Conservation (phyloP, 1,140 invertebrate genomes). For the Ips typographus region DNA sequence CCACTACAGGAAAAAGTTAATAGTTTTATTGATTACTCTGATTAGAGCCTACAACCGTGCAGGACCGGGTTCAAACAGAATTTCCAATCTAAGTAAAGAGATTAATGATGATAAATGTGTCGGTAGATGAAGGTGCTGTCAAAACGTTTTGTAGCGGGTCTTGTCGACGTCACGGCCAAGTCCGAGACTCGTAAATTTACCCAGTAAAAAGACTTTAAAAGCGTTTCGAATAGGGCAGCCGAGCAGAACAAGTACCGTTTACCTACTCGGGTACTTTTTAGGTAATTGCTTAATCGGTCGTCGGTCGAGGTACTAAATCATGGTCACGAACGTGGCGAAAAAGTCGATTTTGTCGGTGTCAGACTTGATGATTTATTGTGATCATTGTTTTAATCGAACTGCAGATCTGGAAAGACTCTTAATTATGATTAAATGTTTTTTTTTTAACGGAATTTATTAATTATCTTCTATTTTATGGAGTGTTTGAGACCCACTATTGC, state of each 20-base stretch:
- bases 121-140: constrained; percentile 8
- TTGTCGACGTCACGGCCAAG: constrained; percentile 8
- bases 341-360: constrained; percentile 8
- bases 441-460: too few relatives aligned
- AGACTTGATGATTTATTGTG: neutral
- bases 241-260: constrained; percentile 36
- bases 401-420: too few relatives aligned
- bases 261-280: constrained; percentile 31
- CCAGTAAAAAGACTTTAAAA: constrained; percentile 27
- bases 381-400: too few relatives aligned
- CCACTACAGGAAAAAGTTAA: too few relatives aligned
- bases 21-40: too few relatives aligned
- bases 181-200: constrained; percentile 15
- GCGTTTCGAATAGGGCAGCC: constrained; percentile 27
- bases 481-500: too few relatives aligned
- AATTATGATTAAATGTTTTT: too few relatives aligned
- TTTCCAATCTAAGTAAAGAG: neutral
- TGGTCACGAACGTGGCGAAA: constrained; percentile 25
- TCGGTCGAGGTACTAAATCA: constrained; percentile 23
- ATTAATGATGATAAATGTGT: neutral
- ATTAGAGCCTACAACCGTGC: too few relatives aligned
- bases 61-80: too few relatives aligned
- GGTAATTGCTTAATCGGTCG: constrained; percentile 34
- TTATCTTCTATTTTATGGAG: too few relatives aligned
- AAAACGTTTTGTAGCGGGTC: constrained; percentile 18